Evolutionary conservation across 2,888 invertebrate genomes (phyloP).

Genomic region (Dioctria rufipes): DNA sequence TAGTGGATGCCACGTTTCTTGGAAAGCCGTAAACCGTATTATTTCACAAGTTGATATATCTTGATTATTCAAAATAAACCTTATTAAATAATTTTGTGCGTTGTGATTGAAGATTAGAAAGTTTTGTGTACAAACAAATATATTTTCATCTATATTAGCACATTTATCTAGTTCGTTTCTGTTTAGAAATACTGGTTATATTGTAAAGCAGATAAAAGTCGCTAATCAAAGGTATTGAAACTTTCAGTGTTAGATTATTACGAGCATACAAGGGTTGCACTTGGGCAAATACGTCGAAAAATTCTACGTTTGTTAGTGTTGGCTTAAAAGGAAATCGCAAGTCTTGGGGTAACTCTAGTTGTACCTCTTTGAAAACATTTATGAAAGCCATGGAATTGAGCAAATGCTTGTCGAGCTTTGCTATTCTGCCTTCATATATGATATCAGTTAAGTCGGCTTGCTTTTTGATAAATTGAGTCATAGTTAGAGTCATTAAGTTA

Average conservation of each 20-base stretch:
- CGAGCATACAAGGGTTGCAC: not conserved
- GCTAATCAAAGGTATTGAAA: not conserved
- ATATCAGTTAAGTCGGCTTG: not conserved
- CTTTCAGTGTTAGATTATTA: not conserved
- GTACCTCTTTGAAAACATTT: not conserved
- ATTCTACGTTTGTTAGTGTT: not conserved
- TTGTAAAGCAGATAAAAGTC: too few relatives aligned
- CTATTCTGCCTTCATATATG: not conserved
- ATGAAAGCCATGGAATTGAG: not conserved
- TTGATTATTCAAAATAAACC: not conserved
- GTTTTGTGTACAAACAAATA: not conserved
- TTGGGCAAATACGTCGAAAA: not conserved
- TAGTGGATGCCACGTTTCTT: conserved; percentile 5
- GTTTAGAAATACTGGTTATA: not conserved
- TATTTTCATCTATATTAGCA: not conserved
- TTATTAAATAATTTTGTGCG: not conserved
- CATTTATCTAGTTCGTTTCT: not conserved
- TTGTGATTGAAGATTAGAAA: not conserved
- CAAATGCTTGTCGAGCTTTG: not conserved
- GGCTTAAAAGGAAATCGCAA: not conserved
- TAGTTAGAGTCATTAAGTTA: not conserved
- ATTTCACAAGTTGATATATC: not conserved
- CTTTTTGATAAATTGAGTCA: not conserved
- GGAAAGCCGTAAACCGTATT: not conserved
- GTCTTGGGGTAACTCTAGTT: not conserved